Percentiles rank a stretch among this genome's conserved stretches.
phyloP scores from a whole-genome alignment of 2,113 vertebrate genomes.

The Grallaria varia region DNA sequence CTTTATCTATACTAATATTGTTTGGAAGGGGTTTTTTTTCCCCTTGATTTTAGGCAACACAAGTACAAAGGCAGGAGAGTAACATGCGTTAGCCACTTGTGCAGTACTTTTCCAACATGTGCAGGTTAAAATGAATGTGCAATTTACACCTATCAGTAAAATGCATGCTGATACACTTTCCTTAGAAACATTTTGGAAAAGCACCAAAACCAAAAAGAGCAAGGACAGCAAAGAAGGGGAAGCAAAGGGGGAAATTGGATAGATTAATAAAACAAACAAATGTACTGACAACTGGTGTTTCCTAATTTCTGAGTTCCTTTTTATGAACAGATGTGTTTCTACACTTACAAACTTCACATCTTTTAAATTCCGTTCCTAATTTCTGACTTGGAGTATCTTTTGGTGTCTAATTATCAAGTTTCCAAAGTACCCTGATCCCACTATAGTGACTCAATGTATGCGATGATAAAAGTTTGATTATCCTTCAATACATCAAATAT shows the following conservation, averaged over 20 bases:
- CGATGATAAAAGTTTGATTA: neutral
- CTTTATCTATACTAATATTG: no score
- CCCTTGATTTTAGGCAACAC: no score
- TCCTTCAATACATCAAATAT: neutral
- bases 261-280: neutral
- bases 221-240: neutral
- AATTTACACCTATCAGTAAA: neutral
- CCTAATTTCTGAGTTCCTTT: neutral
- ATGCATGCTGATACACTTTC: neutral
- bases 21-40: no score
- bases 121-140: neutral
- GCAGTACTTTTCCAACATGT: neutral
- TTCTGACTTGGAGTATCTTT: neutral
- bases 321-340: neutral
- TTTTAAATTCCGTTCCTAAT: neutral
- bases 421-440: neutral
- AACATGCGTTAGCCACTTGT: neutral
- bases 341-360: accelerated
- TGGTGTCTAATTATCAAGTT: neutral
- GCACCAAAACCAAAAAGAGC: neutral
- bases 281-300: neutral
- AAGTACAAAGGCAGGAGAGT: neutral
- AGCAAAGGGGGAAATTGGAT: neutral
- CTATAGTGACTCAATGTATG: neutral
- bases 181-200: neutral